A percentile compares a stretch with the other conserved stretches of the same genome.
Conservation (phyloP, 1,140 invertebrate genomes). For the Phenacoccus solenopsis region DNA sequence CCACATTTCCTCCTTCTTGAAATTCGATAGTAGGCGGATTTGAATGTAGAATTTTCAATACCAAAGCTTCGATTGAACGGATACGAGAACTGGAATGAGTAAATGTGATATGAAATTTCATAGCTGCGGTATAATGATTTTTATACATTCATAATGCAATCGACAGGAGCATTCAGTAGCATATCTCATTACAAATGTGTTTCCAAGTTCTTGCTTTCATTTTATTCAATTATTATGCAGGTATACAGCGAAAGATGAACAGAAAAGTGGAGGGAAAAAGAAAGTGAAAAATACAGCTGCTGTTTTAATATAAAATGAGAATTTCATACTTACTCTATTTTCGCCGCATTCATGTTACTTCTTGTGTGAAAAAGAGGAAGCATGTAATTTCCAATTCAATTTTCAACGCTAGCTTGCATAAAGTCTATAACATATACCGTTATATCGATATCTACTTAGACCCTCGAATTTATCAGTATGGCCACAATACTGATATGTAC, state of each 20-base stretch:
- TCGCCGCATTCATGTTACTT: background rate
- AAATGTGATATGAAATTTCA: too few species aligned
- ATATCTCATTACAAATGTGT: background rate
- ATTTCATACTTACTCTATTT: slow-evolving; percentile 3
- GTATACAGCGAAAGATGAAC: background rate
- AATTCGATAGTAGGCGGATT: background rate
- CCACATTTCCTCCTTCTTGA: background rate
- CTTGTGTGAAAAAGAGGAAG: background rate
- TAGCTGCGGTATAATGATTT: too few species aligned
- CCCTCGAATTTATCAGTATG: too few species aligned
- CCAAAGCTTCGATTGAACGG: background rate
- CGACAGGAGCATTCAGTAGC: too few species aligned
- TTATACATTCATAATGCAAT: too few species aligned
- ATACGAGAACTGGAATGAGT: background rate
- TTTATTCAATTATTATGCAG: background rate
- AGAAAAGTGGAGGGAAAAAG: background rate
- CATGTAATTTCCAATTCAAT: too few species aligned
- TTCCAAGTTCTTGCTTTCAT: background rate
- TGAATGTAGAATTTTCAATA: background rate
- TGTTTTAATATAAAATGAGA: background rate
- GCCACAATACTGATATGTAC: too few species aligned
- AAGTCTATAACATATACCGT: too few species aligned
- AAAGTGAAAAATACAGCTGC: too few species aligned
- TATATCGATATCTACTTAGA: too few species aligned
- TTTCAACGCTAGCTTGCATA: too few species aligned